These are phyloP conservation scores for Papilio elwesi DNA, from an alignment of 2,888 invertebrate species.

Conservation along the genomic window DNA sequence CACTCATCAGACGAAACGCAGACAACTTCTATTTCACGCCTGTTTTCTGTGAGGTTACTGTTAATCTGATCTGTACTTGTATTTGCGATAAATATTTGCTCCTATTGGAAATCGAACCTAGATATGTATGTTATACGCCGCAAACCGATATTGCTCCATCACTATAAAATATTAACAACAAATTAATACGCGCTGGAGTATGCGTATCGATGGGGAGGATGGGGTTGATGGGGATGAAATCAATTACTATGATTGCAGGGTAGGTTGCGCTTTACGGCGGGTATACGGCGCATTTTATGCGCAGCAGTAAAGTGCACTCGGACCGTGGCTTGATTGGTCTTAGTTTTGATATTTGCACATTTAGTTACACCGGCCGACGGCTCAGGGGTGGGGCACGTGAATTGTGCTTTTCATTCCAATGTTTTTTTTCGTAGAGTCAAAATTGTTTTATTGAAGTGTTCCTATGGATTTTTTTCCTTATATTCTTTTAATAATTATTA, in stretches of 20 bases:
- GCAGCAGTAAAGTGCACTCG: conserved; percentile 36
- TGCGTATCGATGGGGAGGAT: conserved; percentile 11
- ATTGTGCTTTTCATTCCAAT: conserved; percentile 14
- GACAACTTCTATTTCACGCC: no score
- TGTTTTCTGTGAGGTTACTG: no score
- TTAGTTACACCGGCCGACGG: not conserved
- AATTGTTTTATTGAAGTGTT: conserved; percentile 2
- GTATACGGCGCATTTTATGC: conserved; percentile 32
- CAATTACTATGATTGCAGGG: conserved; percentile 36
- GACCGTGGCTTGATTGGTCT: conserved; percentile 27
- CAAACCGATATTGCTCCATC: conserved; percentile 9
- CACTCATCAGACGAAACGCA: no score
- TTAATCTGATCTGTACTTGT: no score
- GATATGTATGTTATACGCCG: not conserved
- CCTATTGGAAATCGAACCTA: not conserved
- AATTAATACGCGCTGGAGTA: conserved; percentile 12
- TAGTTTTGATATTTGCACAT: conserved; percentile 19
- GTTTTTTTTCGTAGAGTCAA: conserved; percentile 9
- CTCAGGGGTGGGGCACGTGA: not conserved
- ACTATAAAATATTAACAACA: conserved; percentile 29
- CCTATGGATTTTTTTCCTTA: not conserved
- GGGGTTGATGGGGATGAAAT: conserved; percentile 26
- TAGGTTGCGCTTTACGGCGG: conserved; percentile 31
- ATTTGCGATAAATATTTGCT: not conserved
- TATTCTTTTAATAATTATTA: no score